Conservation (phyloP, 2,888 invertebrate species). For the Trimorus sp. region DNA sequence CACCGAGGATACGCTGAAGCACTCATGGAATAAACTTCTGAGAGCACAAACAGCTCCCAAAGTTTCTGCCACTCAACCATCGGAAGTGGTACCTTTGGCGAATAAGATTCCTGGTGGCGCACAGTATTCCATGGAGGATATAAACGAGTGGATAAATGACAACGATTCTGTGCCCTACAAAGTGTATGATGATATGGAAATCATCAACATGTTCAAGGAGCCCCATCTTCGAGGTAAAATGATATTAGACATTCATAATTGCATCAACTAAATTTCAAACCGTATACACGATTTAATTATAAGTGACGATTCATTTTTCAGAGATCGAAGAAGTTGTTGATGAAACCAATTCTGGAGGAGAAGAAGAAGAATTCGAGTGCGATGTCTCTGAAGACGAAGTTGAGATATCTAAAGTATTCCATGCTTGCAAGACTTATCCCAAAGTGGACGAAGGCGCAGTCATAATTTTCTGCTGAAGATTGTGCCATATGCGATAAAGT, state of each 20-base stretch:
- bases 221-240: too few relatives aligned
- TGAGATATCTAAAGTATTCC: neutral
- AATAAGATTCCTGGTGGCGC: slow-evolving; percentile 1
- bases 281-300: too few relatives aligned
- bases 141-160: slow-evolving; percentile 4
- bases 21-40: slow-evolving; percentile 10
- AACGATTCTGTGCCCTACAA: neutral
- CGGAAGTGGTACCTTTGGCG: slow-evolving; percentile 1
- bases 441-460: too few relatives aligned
- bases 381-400: neutral
- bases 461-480: too few relatives aligned
- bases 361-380: neutral
- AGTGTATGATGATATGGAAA: slow-evolving; percentile 7
- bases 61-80: neutral
- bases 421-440: too few relatives aligned
- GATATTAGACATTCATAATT: too few relatives aligned
- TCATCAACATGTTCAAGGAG: slow-evolving; percentile 7
- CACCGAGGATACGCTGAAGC: slow-evolving; percentile 7
- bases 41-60: neutral
- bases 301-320: too few relatives aligned
- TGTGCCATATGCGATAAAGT: too few relatives aligned
- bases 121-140: slow-evolving; percentile 5
- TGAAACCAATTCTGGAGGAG: neutral
- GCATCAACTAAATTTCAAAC: too few relatives aligned
- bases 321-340: neutral